Percentiles rank a stretch among this genome's conserved stretches.
These are phyloP conservation scores for Pangasius macronema DNA, from an alignment of 2,797 vertebrate genomes.

Conservation along the genomic window DNA sequence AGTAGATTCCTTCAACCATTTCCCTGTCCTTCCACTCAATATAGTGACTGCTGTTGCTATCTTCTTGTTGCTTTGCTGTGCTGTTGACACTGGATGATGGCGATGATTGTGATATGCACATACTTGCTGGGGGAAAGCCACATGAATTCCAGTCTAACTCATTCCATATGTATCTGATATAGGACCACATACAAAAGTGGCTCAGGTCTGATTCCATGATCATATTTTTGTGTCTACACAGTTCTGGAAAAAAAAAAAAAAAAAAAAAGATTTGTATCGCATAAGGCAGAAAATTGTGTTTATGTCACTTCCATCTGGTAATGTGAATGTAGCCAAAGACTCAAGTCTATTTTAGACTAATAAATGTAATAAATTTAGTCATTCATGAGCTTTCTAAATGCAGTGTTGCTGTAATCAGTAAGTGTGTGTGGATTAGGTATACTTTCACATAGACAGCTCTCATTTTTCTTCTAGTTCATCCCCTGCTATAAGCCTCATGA, in stretches of 20 bases:
- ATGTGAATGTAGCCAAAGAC: background rate
- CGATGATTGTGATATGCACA: background rate
- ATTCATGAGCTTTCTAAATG: conserved; percentile 11
- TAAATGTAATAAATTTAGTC: conserved; percentile 15
- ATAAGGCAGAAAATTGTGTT: background rate
- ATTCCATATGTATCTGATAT: background rate
- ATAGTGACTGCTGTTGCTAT: background rate
- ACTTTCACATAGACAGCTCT: conserved; percentile 14
- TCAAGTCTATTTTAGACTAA: conserved; percentile 18
- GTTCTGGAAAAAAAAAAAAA: background rate
- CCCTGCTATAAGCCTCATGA: conserved; percentile 7
- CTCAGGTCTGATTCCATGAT: conserved; percentile 1
- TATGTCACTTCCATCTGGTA: background rate
- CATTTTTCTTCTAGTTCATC: conserved; percentile 22
- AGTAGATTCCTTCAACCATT: background rate
- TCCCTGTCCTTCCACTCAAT: background rate
- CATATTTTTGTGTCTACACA: background rate
- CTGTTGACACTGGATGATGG: conserved; percentile 2
- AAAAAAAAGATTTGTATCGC: background rate
- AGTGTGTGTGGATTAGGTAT: conserved; percentile 6
- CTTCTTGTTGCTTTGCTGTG: conserved; percentile 1
- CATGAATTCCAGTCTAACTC: background rate
- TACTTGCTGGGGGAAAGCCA: background rate
- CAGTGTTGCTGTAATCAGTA: conserved; percentile 15
- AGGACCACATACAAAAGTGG: background rate